phyloP scores from a whole-genome alignment of 35 echinoderm and acorn worm species.

The Apostichopus japonicus region DNA sequence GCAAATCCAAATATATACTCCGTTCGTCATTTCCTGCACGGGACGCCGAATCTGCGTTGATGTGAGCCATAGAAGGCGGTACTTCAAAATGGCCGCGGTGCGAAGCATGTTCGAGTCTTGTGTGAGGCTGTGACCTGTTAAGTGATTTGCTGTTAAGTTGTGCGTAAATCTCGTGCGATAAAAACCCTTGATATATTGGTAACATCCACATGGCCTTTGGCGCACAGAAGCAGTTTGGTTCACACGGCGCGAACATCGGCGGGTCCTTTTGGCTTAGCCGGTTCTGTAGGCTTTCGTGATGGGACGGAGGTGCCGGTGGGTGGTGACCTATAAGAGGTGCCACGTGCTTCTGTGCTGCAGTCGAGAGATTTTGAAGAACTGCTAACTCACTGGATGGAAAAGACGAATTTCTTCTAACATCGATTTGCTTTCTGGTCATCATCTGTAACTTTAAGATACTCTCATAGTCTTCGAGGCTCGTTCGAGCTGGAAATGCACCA shows the following conservation, averaged over 20 bases:
- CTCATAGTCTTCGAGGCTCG: conserved; percentile 31
- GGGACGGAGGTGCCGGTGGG: background rate
- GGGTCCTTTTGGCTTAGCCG: conserved; percentile 11
- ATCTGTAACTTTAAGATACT: conserved; percentile 41
- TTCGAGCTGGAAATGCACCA: background rate
- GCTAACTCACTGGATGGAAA: background rate
- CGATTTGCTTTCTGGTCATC: conserved; percentile 29
- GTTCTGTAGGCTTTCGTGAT: background rate
- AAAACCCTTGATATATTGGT: conserved; percentile 38
- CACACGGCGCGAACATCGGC: background rate
- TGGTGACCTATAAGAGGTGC: background rate
- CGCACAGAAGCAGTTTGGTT: conserved; percentile 28
- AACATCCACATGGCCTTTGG: conserved; percentile 51
- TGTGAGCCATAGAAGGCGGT: background rate
- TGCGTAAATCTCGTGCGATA: conserved; percentile 48
- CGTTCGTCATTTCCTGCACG: conserved; percentile 3
- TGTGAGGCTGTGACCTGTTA: background rate
- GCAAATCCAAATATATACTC: conserved; percentile 32
- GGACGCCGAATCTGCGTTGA: conserved; percentile 20
- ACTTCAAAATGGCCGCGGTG: background rate
- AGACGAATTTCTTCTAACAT: conserved; percentile 21
- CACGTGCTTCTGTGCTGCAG: background rate
- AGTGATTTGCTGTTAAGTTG: background rate
- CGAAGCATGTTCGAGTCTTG: background rate
- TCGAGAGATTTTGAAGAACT: conserved; percentile 1